A percentile compares a stretch with the other conserved stretches of the same genome.
phyloP scores from a whole-genome alignment of 2,797 vertebrate genomes.

The Syngnathus acus region DNA sequence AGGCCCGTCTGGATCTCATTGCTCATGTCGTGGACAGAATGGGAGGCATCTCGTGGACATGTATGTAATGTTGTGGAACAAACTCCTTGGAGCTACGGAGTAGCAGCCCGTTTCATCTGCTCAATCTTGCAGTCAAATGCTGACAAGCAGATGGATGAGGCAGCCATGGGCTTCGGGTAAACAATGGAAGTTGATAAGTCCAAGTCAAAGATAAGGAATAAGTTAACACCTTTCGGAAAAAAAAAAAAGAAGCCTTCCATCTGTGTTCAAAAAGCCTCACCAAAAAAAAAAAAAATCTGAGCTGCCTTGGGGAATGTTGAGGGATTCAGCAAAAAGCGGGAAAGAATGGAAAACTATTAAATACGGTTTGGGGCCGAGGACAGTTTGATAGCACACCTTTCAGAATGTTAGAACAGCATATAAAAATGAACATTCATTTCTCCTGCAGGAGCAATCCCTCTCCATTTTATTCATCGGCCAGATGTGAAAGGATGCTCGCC shows the following conservation, averaged over 20 bases:
- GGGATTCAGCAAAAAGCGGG: slow-evolving; percentile 7
- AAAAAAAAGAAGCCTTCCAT: slow-evolving; percentile 17
- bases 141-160: slow-evolving; percentile 60
- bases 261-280: slow-evolving; percentile 2
- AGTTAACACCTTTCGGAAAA: background rate
- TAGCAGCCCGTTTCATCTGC: slow-evolving; percentile 52
- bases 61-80: slow-evolving; percentile 71
- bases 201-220: slow-evolving; percentile 17
- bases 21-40: slow-evolving; percentile 21
- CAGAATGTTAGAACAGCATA: slow-evolving; percentile 24
- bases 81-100: slow-evolving; percentile 55
- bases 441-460: slow-evolving; percentile 29
- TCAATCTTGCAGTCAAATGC: slow-evolving; percentile 56
- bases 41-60: slow-evolving; percentile 43
- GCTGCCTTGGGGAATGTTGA: slow-evolving; percentile 11
- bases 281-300: slow-evolving; percentile 4
- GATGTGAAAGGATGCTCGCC: slow-evolving; percentile 37
- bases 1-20: background rate
- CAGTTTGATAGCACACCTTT: slow-evolving; percentile 30
- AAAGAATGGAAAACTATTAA: slow-evolving; percentile 8
- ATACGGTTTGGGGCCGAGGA: slow-evolving; percentile 2
- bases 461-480: slow-evolving; percentile 40
- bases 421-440: slow-evolving; percentile 34
- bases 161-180: slow-evolving; percentile 44
- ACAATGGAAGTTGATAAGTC: slow-evolving; percentile 32